Evolutionary conservation across 2,888 invertebrate species (phyloP), one percentile per base, ranked within the genome.

Genomic region (Phengaris alcon): DNA sequence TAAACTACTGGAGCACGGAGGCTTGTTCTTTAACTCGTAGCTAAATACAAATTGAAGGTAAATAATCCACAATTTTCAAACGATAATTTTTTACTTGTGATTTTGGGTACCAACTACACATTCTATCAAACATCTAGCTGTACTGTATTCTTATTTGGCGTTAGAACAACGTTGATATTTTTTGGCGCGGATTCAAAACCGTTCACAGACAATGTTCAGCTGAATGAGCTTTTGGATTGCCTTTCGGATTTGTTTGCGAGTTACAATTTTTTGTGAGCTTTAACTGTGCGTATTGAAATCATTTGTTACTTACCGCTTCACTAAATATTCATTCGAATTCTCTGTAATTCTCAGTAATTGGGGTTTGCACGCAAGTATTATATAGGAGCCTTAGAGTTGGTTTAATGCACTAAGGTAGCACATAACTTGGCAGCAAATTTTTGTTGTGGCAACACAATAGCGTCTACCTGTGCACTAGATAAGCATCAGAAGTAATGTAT

Each of bases 121-220:
- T 7, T 48, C 48, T 48, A 8, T 35, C 35, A 22, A 22, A 9
- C 8, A 22, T 22, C 3, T 59, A 3, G 59, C 22, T 59, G 59
- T 59, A 59, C 59, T 22, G 59, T 22, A 64, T 22, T 64, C 35
- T 64, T 64, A 44, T 64, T 64, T 64, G 44, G 64, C 64, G 64
- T 64, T 64, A 64, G 64, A 44, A 64, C 12, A 64, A 64, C 44
- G 64, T 44, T 64, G 35, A 59, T 44, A 12, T 44, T 59, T 59
- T 59, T 59, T 59, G 59, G 64, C 64, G 64, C 35, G 64, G 35
- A 44, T 35, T 64, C 64, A 64, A 64, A 64, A 64, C 12, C 35
- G 64, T 64, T 64, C 64, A 59, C 22, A 64, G 64, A 44, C 35
- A 64, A 64, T 35, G 35, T 64, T 64, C 64, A 6, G 64, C 35